Percentiles rank a stretch among this genome's conserved stretches.
These are phyloP conservation scores for Atherinosoma microstoma DNA, from an alignment of 2,797 vertebrate genomes.

Conservation along the genomic window DNA sequence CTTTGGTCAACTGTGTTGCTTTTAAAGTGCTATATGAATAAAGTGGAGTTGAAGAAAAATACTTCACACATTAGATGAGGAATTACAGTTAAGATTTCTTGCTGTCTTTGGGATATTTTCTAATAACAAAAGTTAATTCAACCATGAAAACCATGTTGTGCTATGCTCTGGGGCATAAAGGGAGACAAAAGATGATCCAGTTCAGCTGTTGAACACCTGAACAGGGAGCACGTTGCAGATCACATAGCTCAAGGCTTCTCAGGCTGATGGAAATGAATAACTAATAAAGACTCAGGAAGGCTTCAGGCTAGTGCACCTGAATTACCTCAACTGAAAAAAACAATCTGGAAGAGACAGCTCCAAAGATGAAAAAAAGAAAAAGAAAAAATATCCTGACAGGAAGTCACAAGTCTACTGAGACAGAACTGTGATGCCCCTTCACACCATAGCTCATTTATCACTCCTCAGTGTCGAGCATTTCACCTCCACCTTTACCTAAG, in stretches of 20 bases:
- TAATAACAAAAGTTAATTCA: constrained; percentile 36
- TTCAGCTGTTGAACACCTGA: constrained; percentile 64
- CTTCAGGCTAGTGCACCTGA: constrained; percentile 76
- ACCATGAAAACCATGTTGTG: constrained; percentile 31
- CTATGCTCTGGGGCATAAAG: constrained; percentile 47
- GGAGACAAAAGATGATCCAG: constrained; percentile 50
- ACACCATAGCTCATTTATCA: constrained; percentile 56
- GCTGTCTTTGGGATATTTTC: constrained; percentile 4
- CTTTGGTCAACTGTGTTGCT: too few relatives aligned
- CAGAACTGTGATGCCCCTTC: constrained; percentile 60
- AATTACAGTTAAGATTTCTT: not conserved
- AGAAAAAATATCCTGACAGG: constrained; percentile 35
- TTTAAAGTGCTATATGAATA: too few relatives aligned
- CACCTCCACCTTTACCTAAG: constrained; percentile 58
- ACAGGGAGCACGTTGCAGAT: constrained; percentile 62
- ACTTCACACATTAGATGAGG: constrained; percentile 7
- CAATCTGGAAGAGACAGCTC: constrained; percentile 60
- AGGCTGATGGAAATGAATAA: constrained; percentile 78
- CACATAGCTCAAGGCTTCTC: constrained; percentile 60
- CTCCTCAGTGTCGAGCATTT: constrained; percentile 48
- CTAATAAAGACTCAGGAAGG: constrained; percentile 77
- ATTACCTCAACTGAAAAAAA: constrained; percentile 72
- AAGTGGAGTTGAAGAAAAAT: too few relatives aligned
- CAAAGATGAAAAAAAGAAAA: constrained; percentile 10
- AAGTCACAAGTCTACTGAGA: constrained; percentile 70